Evolutionary conservation across 2,113 vertebrate species (phyloP), one percentile per base, ranked within the genome.

Genomic region (Pongo abelii): DNA sequence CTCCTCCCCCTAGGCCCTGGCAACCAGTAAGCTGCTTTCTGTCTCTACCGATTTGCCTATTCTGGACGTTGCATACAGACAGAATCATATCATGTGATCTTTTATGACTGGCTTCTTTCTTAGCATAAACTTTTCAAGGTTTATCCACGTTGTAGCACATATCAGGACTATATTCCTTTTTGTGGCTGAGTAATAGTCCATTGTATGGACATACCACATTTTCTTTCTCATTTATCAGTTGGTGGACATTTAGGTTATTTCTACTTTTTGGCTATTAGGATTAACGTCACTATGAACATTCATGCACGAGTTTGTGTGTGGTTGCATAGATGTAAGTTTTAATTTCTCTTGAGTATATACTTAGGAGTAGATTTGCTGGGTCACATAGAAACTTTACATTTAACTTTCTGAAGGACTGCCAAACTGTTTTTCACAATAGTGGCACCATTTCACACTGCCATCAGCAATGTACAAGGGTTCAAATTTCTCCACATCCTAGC

Each of bases 171-270:
- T 9, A 25, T 11, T 46, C 52, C 87, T 86, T 25, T 86, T 18
- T 0, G 7, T 13, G 30, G 55, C 64, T 18, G 27, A 52, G 14
- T 30, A n/a, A 20, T 1, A 50, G 3, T 8, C 46, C 17, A 2
- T 0, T 5, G 6, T 8, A 3, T 2, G 52, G n/a, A 38, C 1
- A 32, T 1, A 61, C 17, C 43, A 61, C 32, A 12, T 20, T 57
- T 17, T 25, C 35, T 25, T 78, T 5, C 16, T 32, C 22, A 13
- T 20, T 70, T 27, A 8, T 30, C 50, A 25, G 61, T 0, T 35
- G 16, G 22, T 9, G 10, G 75, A 35, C 6, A 40, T 27, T 1
- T 9, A 52, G 8, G 30, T n/a, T 43, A 35, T 8, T 59, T 50
- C 94, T 43, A 10, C 55, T 59, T 38, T 38, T 12, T 8, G 79